Evolutionary conservation across 2,113 vertebrate genomes (phyloP), one percentile per base, ranked within the genome.

Genomic region (Oncorhynchus gorbuscha): DNA sequence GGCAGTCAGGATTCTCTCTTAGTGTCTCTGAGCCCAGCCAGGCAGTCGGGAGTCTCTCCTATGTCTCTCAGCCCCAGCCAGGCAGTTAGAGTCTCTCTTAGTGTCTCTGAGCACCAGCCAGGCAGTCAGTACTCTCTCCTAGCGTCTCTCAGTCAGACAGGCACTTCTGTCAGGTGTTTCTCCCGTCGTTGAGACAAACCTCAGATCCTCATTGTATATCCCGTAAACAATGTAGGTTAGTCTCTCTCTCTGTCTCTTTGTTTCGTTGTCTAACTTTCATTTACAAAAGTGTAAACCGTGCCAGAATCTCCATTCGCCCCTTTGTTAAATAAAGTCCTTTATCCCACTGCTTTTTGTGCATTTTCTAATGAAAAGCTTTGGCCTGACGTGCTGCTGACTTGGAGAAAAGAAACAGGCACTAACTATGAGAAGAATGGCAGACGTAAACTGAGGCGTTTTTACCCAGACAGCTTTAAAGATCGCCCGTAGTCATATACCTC

Each of bases 321-420:
- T 49, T 35, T 51, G 20, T 24, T 49, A 14, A 61, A 22, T 61
- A 20, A 39, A n/a, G 58, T 45, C 55, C 74, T 83, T 76, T 70
- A 75, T 77, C 77, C 70, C 70, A 71, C 7, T 67, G 58, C 68
- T 8, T 82, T 80, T 74, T 73, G 78, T 76, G 72, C 71, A 70
- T 72, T 22, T 69, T 76, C 73, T 67, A 85, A 85, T 80, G 74
- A 73, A 80, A 83, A 81, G 81, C 59, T 32, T 16, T 6, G 76
- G 74, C 48, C 78, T 83, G 78, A 79, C 79, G 76, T 71, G 49
- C 73, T 71, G 49, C 73, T 30, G 79, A 80, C 58, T 48, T 70
- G 73, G 72, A 73, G 14, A 71, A 58, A 72, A 39, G 8, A 51
- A 74, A 49, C 6, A 72, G n/a, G n/a, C n/a, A n/a, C n/a, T n/a